Evolutionary conservation across 1,140 invertebrate genomes (phyloP), one percentile per base, ranked within the genome.

Genomic region (Drosophila athabasca): DNA sequence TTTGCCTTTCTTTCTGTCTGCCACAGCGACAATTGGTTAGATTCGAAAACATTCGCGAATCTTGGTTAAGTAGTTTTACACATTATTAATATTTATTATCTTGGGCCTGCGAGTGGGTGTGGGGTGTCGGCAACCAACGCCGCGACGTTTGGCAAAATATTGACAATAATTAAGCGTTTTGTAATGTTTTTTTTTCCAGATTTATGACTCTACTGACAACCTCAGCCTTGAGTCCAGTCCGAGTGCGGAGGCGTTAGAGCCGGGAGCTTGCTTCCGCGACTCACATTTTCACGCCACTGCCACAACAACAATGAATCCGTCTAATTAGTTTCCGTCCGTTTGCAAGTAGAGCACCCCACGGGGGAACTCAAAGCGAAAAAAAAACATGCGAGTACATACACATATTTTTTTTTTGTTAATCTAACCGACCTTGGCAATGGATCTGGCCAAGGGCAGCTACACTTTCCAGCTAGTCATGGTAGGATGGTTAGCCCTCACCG

Each of bases 1-100:
- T 85, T 87, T 73, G 57, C 65, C 55, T 50, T 62, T 51, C 66
- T 64, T 17, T 60, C 41, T 19, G 52, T 49, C 5, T 11, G 11
- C 35, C 35, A 55, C 53, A 39, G 44, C 19, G 44, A 26, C 64
- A 71, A 72, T 72, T 61, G 50, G 24, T 46, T 45, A 13, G 62
- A 64, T 62, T 59, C 69, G 24, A 26, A 9, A 9, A 29, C 54
- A 55, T 48, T 66, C 60, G 62, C 44, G 17, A 67, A 58, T 70
- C 64, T 66, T 74, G 68, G 65, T 45, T 81, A 67, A 68, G 77
- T 81, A 57, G 45, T 58, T 48, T 62, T 62, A 51, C 65, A 52
- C 45, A 55, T 51, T 49, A 75, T 87, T 82, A 87, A 87, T 82
- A 85, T 85, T 85, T 85, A 85, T 85, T 65, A 76, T 68, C 60